A percentile compares a stretch with the other conserved stretches of the same genome.
Conservation (phyloP, 1,140 invertebrate genomes). For the Akabosia matsudoensis region DNA sequence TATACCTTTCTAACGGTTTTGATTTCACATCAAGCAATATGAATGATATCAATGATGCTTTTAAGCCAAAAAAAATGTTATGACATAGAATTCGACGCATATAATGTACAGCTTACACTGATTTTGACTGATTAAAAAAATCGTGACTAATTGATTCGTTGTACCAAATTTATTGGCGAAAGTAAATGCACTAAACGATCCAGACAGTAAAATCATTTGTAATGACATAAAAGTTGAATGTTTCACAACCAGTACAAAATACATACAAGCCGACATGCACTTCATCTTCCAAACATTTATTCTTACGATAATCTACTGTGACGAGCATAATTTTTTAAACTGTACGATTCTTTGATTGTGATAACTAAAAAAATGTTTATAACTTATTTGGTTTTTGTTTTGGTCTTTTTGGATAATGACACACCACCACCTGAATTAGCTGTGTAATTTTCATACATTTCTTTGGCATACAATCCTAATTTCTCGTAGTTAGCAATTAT, state of each 20-base stretch:
- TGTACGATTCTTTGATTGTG: neutral
- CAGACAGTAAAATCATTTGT: no score
- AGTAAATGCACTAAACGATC: neutral
- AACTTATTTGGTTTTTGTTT: conserved; percentile 43
- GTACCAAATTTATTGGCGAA: neutral
- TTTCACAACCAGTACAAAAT: conserved; percentile 6
- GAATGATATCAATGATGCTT: no score
- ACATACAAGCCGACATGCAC: no score
- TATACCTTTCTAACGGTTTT: neutral
- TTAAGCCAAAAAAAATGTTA: no score
- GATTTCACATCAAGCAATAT: no score
- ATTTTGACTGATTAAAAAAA: no score
- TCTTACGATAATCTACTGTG: no score
- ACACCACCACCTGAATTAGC: neutral
- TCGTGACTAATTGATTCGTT: no score
- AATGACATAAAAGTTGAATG: neutral
- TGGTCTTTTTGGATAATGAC: conserved; percentile 30
- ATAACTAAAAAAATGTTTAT: neutral
- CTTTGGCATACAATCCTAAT: conserved; percentile 17
- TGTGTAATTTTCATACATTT: conserved; percentile 29
- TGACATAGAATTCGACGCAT: no score
- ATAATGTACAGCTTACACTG: no score
- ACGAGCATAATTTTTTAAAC: neutral
- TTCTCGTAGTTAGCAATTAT: conserved; percentile 39
- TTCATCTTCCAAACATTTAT: no score